Conservation (phyloP, 2,888 invertebrate species). For the Penaeus monodon region DNA sequence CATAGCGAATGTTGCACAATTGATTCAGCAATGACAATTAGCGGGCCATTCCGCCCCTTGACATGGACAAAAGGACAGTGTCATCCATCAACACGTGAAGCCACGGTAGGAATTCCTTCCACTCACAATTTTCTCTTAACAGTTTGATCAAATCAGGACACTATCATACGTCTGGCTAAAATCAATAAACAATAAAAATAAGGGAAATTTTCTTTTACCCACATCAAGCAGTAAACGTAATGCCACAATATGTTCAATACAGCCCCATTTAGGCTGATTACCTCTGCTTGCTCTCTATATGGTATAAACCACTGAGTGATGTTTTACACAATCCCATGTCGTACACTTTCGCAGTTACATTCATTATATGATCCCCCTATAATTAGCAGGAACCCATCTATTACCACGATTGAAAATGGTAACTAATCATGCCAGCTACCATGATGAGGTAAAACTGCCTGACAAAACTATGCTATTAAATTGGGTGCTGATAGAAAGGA, state of each 20-base stretch:
- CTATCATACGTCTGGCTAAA: no score
- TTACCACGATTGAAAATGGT: background rate
- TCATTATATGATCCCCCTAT: background rate
- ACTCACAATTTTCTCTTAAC: no score
- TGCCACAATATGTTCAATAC: background rate
- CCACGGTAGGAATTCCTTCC: background rate
- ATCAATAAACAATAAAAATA: background rate
- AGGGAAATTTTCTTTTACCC: background rate
- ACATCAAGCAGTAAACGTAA: background rate
- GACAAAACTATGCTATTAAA: no score
- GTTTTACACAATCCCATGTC: background rate
- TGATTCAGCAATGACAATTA: no score
- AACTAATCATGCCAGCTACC: no score
- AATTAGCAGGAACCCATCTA: background rate
- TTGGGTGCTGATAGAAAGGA: no score
- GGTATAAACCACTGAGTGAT: constrained; percentile 2
- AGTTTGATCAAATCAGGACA: background rate
- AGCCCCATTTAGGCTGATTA: background rate
- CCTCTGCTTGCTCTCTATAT: background rate
- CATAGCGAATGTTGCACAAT: no score
- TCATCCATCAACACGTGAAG: background rate
- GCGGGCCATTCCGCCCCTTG: background rate
- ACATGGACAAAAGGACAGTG: background rate
- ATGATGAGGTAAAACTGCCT: no score
- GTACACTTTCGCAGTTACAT: background rate